A percentile compares a stretch with the other conserved stretches of the same genome.
phyloP scores from a whole-genome alignment of 2,113 vertebrate genomes.

The Corynorhinus townsendii region DNA sequence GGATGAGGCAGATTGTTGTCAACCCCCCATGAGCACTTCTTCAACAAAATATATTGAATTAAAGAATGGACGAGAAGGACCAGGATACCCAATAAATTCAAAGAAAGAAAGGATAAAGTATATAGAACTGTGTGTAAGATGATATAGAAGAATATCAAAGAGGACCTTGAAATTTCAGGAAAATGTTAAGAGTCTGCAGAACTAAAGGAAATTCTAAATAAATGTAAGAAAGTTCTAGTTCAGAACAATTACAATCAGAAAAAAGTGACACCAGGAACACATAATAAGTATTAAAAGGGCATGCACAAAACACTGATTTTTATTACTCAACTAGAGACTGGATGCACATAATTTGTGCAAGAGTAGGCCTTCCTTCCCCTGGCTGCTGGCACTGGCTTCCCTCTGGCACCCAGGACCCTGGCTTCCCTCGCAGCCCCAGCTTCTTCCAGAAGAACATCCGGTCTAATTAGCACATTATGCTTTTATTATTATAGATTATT shows the following conservation, averaged over 20 bases:
- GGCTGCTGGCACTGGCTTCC: no score
- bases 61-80: neutral
- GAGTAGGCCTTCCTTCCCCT: no score
- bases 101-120: neutral
- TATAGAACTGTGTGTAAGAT: neutral
- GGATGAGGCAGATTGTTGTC: neutral
- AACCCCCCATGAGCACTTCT: neutral
- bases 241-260: neutral
- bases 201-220: neutral
- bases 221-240: neutral
- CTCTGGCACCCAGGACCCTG: no score
- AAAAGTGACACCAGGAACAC: neutral
- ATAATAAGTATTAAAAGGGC: neutral
- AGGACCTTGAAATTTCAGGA: neutral
- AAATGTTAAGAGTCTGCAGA: neutral
- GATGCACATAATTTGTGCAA: no score
- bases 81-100: neutral
- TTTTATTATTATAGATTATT: no score
- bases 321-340: neutral
- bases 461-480: no score
- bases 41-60: constrained; percentile 43
- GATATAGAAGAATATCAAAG: neutral
- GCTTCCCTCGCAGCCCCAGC: no score
- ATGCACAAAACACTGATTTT: neutral
- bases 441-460: no score